Evolutionary conservation across 2,888 invertebrate species (phyloP), one percentile per base, ranked within the genome.

Genomic region (Caenorhabditis sp.): DNA sequence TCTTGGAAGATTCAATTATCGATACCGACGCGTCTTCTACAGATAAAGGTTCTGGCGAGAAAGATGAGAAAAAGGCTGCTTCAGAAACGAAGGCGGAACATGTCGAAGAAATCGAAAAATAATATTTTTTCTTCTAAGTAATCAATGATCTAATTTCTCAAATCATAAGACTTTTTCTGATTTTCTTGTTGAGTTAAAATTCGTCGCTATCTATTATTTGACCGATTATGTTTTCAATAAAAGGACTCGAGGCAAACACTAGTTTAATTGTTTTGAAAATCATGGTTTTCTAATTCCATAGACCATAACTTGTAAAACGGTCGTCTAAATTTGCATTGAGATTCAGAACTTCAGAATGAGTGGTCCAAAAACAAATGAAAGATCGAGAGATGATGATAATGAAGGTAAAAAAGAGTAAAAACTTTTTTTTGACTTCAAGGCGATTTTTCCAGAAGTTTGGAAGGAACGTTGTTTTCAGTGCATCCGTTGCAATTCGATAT

Each of bases 11-110:
- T 11, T 27, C 58, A 1, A 30, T 32, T 35, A 55, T 43, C 2
- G 43, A 13, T 11, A 3, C 56, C 13, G 46, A 59, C 72, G 22
- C 63, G 43, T 22, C 71, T 79, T 50, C 66, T 75, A 35, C 43
- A 52, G 15, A 46, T n/a, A n/a, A n/a, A n/a, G n/a, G n/a, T n/a
- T n/a, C n/a, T n/a, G n/a, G n/a, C n/a, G n/a, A n/a, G n/a, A n/a
- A n/a, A n/a, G n/a, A n/a, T 15, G 48, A 48, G 6, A 30, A 48
- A 15, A 46, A 24, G 13, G 13, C 2, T 9, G 35, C 35, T 35
- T 9, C 13, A 30, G 26, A 13, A n/a, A 26, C n/a, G n/a, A 9
- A 9, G 17, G 7, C 48, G 4, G 30, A 17, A 27, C 13, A 17
- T 7, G n/a, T n/a, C n/a, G 48, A 30, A 5, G 30, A 48, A 27